Evolutionary conservation across 2,113 vertebrate genomes (phyloP), one percentile per base, ranked within the genome.

Genomic region (Agelaius tricolor): DNA sequence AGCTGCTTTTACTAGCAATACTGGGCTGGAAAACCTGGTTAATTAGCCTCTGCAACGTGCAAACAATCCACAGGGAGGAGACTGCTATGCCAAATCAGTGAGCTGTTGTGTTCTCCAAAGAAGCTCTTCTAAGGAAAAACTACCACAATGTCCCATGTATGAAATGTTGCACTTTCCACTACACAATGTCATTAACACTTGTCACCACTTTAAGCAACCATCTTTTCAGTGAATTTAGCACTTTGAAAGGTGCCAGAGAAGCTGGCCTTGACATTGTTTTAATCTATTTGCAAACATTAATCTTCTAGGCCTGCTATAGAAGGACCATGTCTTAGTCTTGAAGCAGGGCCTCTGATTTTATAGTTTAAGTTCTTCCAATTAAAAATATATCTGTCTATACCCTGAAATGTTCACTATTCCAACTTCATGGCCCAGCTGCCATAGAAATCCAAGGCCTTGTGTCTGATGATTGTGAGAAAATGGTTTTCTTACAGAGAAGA

Each of bases 111-210:
- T 9, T 85, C 37, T 66, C 15, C 30, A 43, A 59, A 62, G 51
- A 37, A 75, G 22, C 18, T 67, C 10, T 27, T 84, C 20, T 33
- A 78, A 94, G 33, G 20, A 27, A 35, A 92, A 84, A 13, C 15
- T 0, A 0, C 37, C 26, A 43, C 28, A 31, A 8, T 30, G 11
- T 28, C 31, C 18, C 37, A 26, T 0, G 0, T n/a, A 49, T 21
- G 9, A 85, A 78, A 49, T 28, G 24, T 17, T 52, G 27, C 44
- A 84, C 30, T 68, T 79, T 41, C 13, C 51, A 85, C 13, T 87
- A 76, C 27, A 59, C 44, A 76, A 9, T 52, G 47, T 73, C 71
- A 82, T 82, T 76, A 19, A 11, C 49, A 87, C 31, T 61, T 89
- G 27, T 41, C 52, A 72, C 8, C 1, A 1, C 47, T 73, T 84